These are phyloP conservation scores for Melanostoma scalare DNA, from an alignment of 2,888 invertebrate genomes.

Conservation along the genomic window DNA sequence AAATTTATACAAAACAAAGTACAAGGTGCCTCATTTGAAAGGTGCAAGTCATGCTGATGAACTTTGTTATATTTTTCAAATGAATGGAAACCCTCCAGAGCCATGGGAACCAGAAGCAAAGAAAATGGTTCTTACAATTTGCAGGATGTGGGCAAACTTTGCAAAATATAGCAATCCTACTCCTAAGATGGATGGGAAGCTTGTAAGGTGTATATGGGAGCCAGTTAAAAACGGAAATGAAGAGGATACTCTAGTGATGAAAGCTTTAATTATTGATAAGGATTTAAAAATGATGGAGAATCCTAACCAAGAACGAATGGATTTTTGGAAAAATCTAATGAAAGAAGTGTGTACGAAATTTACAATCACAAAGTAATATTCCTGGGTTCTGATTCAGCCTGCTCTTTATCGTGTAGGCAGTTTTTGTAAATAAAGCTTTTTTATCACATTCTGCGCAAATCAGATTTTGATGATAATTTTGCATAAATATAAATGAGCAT, in stretches of 20 bases:
- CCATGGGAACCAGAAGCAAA: slow-evolving; percentile 66
- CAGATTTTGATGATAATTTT: too few relatives aligned
- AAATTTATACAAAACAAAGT: slow-evolving; percentile 82
- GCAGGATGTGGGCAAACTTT: slow-evolving; percentile 85
- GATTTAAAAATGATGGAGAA: slow-evolving; percentile 65
- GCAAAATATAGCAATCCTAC: slow-evolving; percentile 81
- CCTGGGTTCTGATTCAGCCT: too few relatives aligned
- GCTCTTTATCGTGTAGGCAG: too few relatives aligned
- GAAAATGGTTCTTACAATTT: slow-evolving; percentile 81
- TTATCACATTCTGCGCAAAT: too few relatives aligned
- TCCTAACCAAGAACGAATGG: slow-evolving; percentile 70
- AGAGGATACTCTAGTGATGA: slow-evolving; percentile 50
- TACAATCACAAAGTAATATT: too few relatives aligned
- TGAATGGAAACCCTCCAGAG: slow-evolving; percentile 59
- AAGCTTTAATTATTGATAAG: slow-evolving; percentile 53
- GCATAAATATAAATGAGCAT: too few relatives aligned
- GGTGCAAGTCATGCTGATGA: slow-evolving; percentile 85
- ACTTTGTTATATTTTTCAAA: slow-evolving; percentile 83
- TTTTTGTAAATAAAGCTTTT: too few relatives aligned
- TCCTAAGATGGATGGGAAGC: slow-evolving; percentile 7
- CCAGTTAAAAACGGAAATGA: slow-evolving; percentile 61
- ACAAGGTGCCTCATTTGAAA: slow-evolving; percentile 77
- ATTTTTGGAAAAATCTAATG: slow-evolving; percentile 73
- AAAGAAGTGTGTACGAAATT: too few relatives aligned
- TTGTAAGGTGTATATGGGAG: slow-evolving; percentile 68